Conservation (phyloP, 2,113 vertebrate species). For the Helogale parvula region DNA sequence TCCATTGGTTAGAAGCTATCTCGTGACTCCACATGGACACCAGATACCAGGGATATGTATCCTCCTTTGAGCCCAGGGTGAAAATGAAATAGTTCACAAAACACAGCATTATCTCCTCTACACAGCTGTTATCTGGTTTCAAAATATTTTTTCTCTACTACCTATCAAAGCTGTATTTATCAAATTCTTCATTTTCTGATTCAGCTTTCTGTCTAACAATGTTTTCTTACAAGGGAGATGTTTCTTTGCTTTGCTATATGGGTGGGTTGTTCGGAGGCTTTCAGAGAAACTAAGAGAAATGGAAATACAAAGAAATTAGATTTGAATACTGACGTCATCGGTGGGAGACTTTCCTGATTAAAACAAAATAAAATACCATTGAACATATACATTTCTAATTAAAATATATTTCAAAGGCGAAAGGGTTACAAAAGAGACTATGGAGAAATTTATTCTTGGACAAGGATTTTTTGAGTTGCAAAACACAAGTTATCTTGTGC, state of each 20-base stretch:
- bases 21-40: neutral
- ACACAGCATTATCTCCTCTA: neutral
- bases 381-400: neutral
- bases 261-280: neutral
- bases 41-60: neutral
- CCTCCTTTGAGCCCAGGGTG: neutral
- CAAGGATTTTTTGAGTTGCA: neutral
- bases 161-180: neutral
- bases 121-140: neutral
- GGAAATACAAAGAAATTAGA: neutral
- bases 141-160: neutral
- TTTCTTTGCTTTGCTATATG: neutral
- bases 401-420: neutral
- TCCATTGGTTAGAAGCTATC: neutral
- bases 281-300: neutral
- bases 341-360: neutral
- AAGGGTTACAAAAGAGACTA: neutral
- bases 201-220: neutral
- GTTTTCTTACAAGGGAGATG: neutral
- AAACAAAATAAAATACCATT: neutral
- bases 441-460: neutral
- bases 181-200: neutral
- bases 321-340: neutral
- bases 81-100: neutral
- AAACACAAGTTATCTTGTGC: neutral